Evolutionary conservation across 2,797 vertebrate species (phyloP).

Genomic region (Macrochelys suwanniensis): DNA sequence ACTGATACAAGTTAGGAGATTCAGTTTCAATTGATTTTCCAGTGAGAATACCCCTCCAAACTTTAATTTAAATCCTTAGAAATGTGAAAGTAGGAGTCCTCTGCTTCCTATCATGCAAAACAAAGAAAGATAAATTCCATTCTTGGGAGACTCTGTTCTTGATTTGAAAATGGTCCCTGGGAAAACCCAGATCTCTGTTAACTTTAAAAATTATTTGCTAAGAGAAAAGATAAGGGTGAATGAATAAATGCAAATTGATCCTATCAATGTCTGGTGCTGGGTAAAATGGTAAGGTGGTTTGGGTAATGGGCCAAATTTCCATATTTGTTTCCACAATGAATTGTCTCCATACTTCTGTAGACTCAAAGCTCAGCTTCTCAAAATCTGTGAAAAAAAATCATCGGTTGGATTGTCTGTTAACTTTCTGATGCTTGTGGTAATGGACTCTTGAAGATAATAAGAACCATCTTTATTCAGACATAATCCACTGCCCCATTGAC

Average conservation of each 20-base stretch:
- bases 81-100: neutral
- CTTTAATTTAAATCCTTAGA: neutral
- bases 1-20: neutral
- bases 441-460: neutral
- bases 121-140: neutral
- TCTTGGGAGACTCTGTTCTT: neutral
- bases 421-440: neutral
- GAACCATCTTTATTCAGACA: neutral
- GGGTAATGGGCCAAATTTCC: neutral
- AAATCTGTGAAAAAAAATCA: neutral
- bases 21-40: neutral
- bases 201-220: neutral
- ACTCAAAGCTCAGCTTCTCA: accelerated
- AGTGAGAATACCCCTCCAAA: neutral
- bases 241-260: neutral
- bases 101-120: neutral
- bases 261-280: accelerated
- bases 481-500: neutral
- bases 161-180: neutral
- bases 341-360: neutral
- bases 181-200: neutral
- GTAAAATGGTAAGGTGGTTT: neutral
- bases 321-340: neutral
- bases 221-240: neutral
- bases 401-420: neutral